Evolutionary conservation across 2,888 invertebrate species (phyloP), one percentile per base, ranked within the genome.

Genomic region (Oscheius onirici): DNA sequence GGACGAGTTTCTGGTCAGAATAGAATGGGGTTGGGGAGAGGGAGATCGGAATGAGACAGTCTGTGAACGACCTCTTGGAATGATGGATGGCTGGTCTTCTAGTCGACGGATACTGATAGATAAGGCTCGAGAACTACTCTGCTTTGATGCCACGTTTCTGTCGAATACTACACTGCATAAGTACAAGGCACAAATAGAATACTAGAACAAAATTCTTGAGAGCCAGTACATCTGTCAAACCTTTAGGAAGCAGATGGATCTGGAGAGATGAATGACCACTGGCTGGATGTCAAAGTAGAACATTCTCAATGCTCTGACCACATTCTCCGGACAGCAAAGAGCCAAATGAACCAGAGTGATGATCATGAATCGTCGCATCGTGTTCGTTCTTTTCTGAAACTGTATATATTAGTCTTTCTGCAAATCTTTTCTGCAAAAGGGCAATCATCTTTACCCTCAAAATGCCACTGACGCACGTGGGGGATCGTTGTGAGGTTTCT

Each of bases 171-270:
- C 83, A 11, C n/a, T n/a, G n/a, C n/a, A n/a, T n/a, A 84, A 70
- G 70, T 84, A 84, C 76, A 85, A 84, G 43, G 84, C 77, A 71
- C 84, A 83, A 79, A 85, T 84, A 10, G 82, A 80, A 55, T 84
- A 82, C 84, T 84, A 76, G 51, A 83, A 75, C 26, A 34, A 44
- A 40, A 54, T 26, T 13, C 3, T 65, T 3, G 20, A 51, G 24
- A 51, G 13, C 10, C 3, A 44, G 5, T 24, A 17, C 8, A 24
- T 22, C 8, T 26, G 26, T 46, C 49, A 24, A 1, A 78, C 76
- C 72, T 76, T 76, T 40, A 72, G 51, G 28, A 78, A 74, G 61
- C 73, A 80, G 49, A 75, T 69, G 13, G 73, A 63, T 28, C 77
- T 71, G 44, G 72, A 69, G 20, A 74, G 40, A 49, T 71, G 61